Evolutionary conservation across 2,113 vertebrate species (phyloP).

Genomic region (Trichomycterus rosablanca): DNA sequence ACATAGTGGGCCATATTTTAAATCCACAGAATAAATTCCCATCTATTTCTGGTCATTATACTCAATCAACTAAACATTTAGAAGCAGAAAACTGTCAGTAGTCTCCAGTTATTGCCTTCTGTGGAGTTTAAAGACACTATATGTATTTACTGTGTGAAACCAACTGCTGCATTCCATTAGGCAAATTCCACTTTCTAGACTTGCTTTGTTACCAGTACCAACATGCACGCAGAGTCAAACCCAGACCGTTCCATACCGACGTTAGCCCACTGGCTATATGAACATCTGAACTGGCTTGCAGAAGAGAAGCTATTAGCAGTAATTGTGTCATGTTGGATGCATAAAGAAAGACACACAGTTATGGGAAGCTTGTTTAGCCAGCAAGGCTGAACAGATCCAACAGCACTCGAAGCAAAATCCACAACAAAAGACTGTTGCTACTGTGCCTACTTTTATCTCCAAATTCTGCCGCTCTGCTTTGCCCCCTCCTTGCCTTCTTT

Average conservation of each 20-base stretch:
- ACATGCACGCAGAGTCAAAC: too few species aligned
- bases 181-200: conserved; percentile 4
- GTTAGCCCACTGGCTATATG: neutral
- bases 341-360: conserved; percentile 17
- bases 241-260: neutral
- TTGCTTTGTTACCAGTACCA: conserved; percentile 24
- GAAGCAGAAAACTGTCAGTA: too few species aligned
- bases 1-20: too few species aligned
- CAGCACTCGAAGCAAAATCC: conserved; percentile 6
- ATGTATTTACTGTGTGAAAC: conserved; percentile 42
- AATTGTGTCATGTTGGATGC: conserved; percentile 16
- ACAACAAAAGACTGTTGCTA: conserved; percentile 40
- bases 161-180: conserved; percentile 43
- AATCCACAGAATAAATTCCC: too few species aligned
- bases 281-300: neutral
- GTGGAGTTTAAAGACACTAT: conserved; percentile 39
- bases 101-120: neutral
- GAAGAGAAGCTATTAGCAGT: conserved; percentile 12
- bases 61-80: too few species aligned
- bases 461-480: conserved; percentile 24
- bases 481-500: too few species aligned
- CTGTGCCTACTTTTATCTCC: conserved; percentile 35
- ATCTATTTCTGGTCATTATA: too few species aligned
- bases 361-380: conserved; percentile 17
- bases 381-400: conserved; percentile 18